Conservation (phyloP, 2,888 invertebrate species). For the Sphaeridia pumilis region DNA sequence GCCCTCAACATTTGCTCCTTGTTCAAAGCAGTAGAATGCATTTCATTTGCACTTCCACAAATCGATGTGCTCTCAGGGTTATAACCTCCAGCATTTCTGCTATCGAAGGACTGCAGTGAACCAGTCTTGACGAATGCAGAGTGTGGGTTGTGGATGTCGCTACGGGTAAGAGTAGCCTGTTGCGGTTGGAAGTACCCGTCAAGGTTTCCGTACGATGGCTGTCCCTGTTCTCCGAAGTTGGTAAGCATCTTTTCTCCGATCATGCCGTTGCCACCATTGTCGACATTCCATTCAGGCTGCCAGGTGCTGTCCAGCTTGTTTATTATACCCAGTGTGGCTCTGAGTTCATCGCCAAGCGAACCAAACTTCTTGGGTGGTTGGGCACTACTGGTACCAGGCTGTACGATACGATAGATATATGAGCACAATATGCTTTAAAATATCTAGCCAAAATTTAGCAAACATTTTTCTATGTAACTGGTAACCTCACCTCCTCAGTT, state of each 20-base stretch:
- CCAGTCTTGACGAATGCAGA: neutral
- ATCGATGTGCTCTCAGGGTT: neutral
- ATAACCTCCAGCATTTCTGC: neutral
- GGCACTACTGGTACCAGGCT: too few species aligned
- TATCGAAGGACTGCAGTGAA: neutral
- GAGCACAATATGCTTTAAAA: too few species aligned
- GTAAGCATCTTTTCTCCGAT: neutral
- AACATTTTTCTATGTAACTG: too few species aligned
- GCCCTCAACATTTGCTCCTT: slow-evolving; percentile 13
- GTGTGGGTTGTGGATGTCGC: neutral
- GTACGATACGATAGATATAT: too few species aligned
- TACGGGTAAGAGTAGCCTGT: neutral
- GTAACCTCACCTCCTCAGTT: too few species aligned
- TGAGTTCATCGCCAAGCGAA: slow-evolving; percentile 7
- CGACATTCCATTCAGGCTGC: neutral
- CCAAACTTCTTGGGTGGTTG: too few species aligned
- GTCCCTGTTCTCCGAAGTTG: too few species aligned
- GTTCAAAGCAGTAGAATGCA: neutral
- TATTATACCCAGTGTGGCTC: slow-evolving; percentile 11
- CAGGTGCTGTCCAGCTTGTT: neutral
- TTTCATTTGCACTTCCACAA: neutral
- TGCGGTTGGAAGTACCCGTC: neutral
- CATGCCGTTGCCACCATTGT: neutral
- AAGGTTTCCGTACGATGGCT: neutral
- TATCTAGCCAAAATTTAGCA: too few species aligned